A percentile compares a stretch with the other conserved stretches of the same genome.
Conservation (phyloP, 2,888 invertebrate genomes). For the Agonopterix arenella region DNA sequence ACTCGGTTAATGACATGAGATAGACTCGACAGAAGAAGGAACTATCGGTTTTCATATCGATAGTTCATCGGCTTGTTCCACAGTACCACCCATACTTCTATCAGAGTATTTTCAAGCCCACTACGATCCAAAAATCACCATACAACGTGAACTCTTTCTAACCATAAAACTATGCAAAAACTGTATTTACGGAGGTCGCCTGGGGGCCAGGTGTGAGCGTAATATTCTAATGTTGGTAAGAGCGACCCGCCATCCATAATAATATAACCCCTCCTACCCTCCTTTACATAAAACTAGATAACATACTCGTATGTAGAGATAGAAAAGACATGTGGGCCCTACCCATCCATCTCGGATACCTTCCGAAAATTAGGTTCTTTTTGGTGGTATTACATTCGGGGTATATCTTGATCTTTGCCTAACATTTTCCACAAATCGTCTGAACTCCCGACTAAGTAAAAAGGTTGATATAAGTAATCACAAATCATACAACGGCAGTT, state of each 20-base stretch:
- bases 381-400: too few relatives aligned
- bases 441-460: too few relatives aligned
- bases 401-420: not conserved
- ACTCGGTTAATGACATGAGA: too few relatives aligned
- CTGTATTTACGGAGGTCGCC: slow-evolving; percentile 52
- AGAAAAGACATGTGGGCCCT: slow-evolving; percentile 9
- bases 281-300: slow-evolving; percentile 36
- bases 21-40: too few relatives aligned
- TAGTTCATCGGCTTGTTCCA: too few relatives aligned
- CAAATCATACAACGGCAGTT: too few relatives aligned
- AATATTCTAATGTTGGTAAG: slow-evolving; percentile 67
- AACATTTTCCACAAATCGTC: too few relatives aligned
- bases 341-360: slow-evolving; percentile 3
- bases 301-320: slow-evolving; percentile 14
- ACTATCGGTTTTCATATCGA: too few relatives aligned
- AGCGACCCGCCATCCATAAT: slow-evolving; percentile 65
- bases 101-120: too few relatives aligned
- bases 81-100: too few relatives aligned
- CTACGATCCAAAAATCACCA: slow-evolving; percentile 25
- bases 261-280: slow-evolving; percentile 45
- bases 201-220: slow-evolving; percentile 55
- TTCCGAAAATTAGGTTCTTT: too few relatives aligned
- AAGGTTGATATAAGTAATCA: too few relatives aligned
- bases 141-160: slow-evolving; percentile 30
- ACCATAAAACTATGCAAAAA: slow-evolving; percentile 50